Conservation (phyloP, 1,140 invertebrate species). For the Bombus polaris region DNA sequence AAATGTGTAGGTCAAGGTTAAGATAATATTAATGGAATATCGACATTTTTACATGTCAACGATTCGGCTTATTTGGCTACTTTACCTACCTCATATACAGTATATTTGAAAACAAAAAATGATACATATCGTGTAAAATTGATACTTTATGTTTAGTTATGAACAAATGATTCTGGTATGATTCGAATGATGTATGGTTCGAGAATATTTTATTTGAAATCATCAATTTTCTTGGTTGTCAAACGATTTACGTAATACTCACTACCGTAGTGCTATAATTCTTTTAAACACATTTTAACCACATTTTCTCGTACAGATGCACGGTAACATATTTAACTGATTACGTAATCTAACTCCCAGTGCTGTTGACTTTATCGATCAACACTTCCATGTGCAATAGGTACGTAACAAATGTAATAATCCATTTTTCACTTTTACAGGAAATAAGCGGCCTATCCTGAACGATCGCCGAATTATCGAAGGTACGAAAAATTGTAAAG, state of each 20-base stretch:
- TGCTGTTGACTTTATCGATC: neutral
- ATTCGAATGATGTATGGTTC: neutral
- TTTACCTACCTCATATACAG: neutral
- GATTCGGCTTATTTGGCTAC: neutral
- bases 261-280: neutral
- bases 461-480: neutral
- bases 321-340: neutral
- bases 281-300: constrained; percentile 13
- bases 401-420: neutral
- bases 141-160: neutral
- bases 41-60: neutral
- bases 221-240: neutral
- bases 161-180: neutral
- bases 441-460: neutral
- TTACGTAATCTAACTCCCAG: neutral
- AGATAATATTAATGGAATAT: constrained; percentile 12
- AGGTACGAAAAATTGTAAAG: neutral
- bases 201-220: neutral
- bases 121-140: neutral
- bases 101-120: neutral
- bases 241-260: constrained; percentile 4
- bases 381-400: neutral
- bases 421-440: neutral
- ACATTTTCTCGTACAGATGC: neutral
- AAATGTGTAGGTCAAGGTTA: constrained; percentile 14